A percentile compares a stretch with the other conserved stretches of the same genome.
Conservation (phyloP, 2,113 vertebrate species). For the Erythrolamprus reginae region DNA sequence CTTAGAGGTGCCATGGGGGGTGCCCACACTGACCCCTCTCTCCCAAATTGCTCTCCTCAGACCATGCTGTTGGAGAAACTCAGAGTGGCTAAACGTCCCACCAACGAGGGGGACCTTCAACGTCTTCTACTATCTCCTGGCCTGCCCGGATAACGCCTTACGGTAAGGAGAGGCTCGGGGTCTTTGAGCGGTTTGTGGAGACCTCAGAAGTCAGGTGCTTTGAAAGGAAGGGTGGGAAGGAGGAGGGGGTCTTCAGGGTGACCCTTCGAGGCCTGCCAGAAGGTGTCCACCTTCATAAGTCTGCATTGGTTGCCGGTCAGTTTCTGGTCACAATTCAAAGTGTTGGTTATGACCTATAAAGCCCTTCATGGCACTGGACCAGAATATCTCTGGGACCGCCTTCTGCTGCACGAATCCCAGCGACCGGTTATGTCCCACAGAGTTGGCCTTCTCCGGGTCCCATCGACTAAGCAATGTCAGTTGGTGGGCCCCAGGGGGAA, state of each 20-base stretch:
- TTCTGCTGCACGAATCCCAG: no score
- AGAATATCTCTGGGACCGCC: no score
- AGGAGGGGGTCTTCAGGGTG: neutral
- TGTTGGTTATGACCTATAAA: no score
- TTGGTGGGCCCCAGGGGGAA: no score
- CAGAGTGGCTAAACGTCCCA: conserved; percentile 81
- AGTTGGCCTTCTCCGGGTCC: no score
- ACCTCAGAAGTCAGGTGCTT: neutral
- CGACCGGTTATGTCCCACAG: no score
- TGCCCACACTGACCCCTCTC: neutral
- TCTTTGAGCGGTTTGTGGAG: neutral
- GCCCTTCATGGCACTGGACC: no score
- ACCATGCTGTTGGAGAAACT: conserved; percentile 95
- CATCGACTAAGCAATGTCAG: no score
- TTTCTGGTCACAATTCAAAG: no score
- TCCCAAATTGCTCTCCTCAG: conserved; percentile 50
- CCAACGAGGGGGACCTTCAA: conserved; percentile 86
- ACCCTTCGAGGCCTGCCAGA: neutral
- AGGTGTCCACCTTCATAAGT: no score
- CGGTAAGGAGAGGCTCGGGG: conserved; percentile 67
- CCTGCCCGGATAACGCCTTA: conserved; percentile 82
- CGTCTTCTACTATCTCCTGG: conserved; percentile 92
- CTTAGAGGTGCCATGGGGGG: neutral
- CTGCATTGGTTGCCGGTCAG: no score
- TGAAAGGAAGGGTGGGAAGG: neutral